Base-by-base conservation (phyloP, 2,888 invertebrate genomes). In the Fragum fragum region DNA sequence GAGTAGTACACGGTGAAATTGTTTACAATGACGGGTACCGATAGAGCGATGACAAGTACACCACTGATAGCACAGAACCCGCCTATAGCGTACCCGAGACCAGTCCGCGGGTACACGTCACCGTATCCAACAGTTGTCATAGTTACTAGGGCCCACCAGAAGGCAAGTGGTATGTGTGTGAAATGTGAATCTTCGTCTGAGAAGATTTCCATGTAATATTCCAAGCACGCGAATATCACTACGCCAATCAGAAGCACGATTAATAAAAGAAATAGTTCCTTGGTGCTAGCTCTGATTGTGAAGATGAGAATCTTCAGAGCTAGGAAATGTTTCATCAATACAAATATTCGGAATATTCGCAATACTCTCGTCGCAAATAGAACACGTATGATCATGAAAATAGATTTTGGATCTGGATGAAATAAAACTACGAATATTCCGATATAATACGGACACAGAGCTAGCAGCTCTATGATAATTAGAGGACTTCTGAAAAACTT, bases 101-200 rank as follows among this genome's bases (percentile, higher is more conserved):
- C 87, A n/a, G 89, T 85, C 28, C 73, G 87, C 9, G 90, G 90
- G 2, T 78, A 80, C 47, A 90, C 80, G 47, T 90, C 90, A 57
- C 90, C 90, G 70, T 90, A 90, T 9, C 90, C 90, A 21, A 99
- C 98, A 96, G 99, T 99, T 94, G 98, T 98, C 97, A 98, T 98
- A 94, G 98, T 98, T 94, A 98, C 97, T 93, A 98, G 79, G 0
- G 92, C 92, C 98, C 98, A 98, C 98, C 98, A 98, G 96, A 98
- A 98, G 88, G 97, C 97, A 95, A 97, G 97, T 91, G 98, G 98
- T 66, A 90, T 90, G 59, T 89, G 87, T 32, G 86, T 73, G 52
- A 90, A 88, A 32, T 89, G 85, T 14, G 87, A 78, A 7, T 71
- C 82, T 29, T 76, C 71, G 21, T 86, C 82, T 0, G 89, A 83